phyloP scores from a whole-genome alignment of 2,113 vertebrate genomes.

The Nymphicus hollandicus region DNA sequence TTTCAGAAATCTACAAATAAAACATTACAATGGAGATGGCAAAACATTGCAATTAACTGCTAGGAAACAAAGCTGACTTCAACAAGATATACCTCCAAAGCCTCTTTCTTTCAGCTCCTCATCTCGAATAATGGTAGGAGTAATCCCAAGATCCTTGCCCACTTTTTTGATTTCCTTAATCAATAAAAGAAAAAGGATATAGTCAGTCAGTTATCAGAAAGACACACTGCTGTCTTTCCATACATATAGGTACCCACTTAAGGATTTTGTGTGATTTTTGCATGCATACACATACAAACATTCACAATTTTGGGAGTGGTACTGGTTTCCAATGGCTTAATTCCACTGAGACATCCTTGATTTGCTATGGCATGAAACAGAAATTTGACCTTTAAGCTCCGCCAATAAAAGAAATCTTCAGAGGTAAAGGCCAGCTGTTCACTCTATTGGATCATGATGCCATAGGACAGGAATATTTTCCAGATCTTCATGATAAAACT shows the following conservation, averaged over 20 bases:
- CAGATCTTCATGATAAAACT: neutral
- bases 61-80: neutral
- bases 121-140: constrained; percentile 87
- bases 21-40: neutral
- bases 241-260: neutral
- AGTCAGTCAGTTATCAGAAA: neutral
- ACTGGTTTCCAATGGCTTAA: neutral
- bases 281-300: neutral
- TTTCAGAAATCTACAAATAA: neutral
- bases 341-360: neutral
- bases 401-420: neutral
- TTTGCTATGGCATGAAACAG: neutral
- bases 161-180: constrained; percentile 91
- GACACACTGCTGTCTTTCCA: neutral
- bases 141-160: constrained; percentile 86
- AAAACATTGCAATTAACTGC: neutral
- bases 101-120: constrained; percentile 90
- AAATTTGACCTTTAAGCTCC: constrained; percentile 6
- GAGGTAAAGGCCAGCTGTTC: constrained; percentile 1
- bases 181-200: constrained; percentile 22
- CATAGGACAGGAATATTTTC: neutral
- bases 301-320: neutral
- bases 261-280: neutral
- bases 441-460: neutral
- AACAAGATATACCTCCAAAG: constrained; percentile 86